phyloP scores from a whole-genome alignment of 2,888 invertebrate species.

The Cheilosia variabilis region DNA sequence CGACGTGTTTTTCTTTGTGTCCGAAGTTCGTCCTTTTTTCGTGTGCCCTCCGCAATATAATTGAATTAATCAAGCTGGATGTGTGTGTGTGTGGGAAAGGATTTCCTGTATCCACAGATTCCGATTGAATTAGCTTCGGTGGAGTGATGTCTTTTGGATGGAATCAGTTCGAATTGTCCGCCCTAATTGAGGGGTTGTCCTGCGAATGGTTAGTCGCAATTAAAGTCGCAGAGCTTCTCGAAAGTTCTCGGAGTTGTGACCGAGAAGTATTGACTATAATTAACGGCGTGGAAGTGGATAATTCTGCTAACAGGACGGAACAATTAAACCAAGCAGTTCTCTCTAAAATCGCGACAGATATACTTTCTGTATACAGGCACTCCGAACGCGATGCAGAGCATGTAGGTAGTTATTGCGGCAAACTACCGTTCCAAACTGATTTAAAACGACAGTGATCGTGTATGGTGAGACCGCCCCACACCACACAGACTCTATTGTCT shows the following conservation, averaged over 20 bases:
- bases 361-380: conserved; percentile 1
- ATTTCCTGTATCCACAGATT: conserved; percentile 6
- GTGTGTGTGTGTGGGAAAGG: not conserved
- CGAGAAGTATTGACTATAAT: not conserved
- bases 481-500: conserved; percentile 30
- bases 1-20: not conserved
- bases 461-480: not conserved
- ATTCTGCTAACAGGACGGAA: not conserved
- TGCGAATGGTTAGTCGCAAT: not conserved
- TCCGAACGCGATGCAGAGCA: conserved; percentile 16
- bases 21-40: not conserved
- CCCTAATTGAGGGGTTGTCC: not conserved
- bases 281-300: not conserved
- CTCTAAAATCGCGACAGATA: conserved; percentile 8
- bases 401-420: conserved; percentile 33
- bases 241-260: too few species aligned
- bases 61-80: conserved; percentile 22
- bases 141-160: conserved; percentile 9
- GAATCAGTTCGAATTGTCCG: not conserved
- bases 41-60: not conserved
- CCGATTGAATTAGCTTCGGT: conserved; percentile 13
- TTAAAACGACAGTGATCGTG: conserved; percentile 34
- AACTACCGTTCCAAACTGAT: conserved; percentile 59
- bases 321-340: not conserved
- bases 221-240: not conserved